Conservation (phyloP, 2,113 vertebrate genomes). For the Patagioenas fasciata region DNA sequence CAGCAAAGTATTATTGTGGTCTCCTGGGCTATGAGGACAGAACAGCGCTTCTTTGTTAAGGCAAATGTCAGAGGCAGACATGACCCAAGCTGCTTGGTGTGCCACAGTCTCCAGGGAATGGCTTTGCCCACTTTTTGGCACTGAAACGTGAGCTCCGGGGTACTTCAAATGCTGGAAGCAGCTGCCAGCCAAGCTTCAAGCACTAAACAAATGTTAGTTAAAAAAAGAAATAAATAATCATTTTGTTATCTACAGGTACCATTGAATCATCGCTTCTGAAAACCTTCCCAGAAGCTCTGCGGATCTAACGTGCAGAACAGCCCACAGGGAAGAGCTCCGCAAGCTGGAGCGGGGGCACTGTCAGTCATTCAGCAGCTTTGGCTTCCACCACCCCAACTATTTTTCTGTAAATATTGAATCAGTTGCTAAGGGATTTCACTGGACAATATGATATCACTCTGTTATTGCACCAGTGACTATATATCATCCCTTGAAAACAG, state of each 20-base stretch:
- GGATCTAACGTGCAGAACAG: not conserved
- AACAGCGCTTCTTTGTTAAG: conserved; percentile 20
- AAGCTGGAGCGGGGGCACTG: not conserved
- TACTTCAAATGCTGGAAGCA: not conserved
- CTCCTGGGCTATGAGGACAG: not conserved
- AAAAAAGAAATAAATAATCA: not conserved
- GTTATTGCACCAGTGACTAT: conserved; percentile 27
- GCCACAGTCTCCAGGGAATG: not conserved
- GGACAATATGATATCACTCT: conserved; percentile 50
- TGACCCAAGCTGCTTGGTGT: not conserved
- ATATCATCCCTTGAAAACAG: conserved; percentile 47
- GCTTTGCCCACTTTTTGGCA: not conserved
- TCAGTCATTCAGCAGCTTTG: not conserved
- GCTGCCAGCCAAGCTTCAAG: not conserved
- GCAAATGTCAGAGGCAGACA: conserved; percentile 12
- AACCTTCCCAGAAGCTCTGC: not conserved
- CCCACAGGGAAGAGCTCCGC: not conserved
- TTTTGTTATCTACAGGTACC: conserved; percentile 38
- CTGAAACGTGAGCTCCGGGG: not conserved
- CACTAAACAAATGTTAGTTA: not conserved
- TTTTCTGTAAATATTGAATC: conserved; percentile 52
- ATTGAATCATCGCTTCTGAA: not conserved
- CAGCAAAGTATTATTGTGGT: not conserved
- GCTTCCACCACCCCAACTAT: not conserved
- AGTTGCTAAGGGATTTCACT: conserved; percentile 59